Conservation (phyloP, 2,888 invertebrate genomes). For the Amblyjoppa proteus region DNA sequence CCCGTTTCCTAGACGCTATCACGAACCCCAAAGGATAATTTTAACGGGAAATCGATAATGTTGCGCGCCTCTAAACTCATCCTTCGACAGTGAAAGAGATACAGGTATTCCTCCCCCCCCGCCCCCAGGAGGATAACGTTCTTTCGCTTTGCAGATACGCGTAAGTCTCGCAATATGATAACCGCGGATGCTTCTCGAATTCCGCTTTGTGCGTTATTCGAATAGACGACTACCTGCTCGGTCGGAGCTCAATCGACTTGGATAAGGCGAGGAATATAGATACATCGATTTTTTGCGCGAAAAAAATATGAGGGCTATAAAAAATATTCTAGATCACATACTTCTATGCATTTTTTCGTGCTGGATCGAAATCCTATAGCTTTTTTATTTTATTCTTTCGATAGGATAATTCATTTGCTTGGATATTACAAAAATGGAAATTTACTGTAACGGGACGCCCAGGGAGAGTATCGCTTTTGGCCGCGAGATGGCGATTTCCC, state of each 20-base stretch:
- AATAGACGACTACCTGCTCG: constrained; percentile 7
- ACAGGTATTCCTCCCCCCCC: neutral
- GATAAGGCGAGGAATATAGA: neutral
- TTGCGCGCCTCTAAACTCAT: constrained; percentile 30
- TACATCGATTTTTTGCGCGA: neutral
- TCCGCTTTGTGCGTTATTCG: constrained; percentile 28
- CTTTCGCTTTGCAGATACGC: constrained; percentile 36
- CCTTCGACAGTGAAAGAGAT: constrained; percentile 18
- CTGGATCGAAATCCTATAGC: neutral
- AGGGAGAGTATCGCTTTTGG: too few species aligned
- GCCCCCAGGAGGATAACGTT: constrained; percentile 19
- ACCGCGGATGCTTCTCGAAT: constrained; percentile 22
- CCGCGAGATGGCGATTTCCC: too few species aligned
- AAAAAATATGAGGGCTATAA: neutral
- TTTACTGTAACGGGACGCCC: neutral
- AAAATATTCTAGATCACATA: neutral
- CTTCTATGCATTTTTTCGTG: neutral
- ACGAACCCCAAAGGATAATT: constrained; percentile 65
- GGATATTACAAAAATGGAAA: neutral
- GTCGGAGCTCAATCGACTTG: neutral
- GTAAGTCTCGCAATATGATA: constrained; percentile 30
- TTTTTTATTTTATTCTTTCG: neutral
- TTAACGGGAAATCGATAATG: constrained; percentile 67
- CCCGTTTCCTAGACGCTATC: constrained; percentile 17
- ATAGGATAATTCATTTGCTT: neutral